Base-by-base conservation (phyloP, 2,797 vertebrate species). In the Leptoclinus maculatus region DNA sequence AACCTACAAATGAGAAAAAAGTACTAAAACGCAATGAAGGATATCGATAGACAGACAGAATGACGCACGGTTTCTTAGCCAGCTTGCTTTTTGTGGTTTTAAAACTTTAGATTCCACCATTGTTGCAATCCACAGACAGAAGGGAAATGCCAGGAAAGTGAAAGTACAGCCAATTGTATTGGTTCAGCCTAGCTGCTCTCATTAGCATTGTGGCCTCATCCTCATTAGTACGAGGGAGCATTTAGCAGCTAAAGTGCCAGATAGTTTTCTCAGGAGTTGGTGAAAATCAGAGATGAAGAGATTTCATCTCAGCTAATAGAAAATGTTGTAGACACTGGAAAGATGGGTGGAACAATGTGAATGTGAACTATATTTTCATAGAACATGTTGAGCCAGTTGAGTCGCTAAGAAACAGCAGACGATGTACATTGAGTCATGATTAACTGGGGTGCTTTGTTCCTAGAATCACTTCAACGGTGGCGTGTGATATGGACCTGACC, bases 401-500 rank as follows among this genome's bases (percentile, higher is more conserved):
- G 36, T 56, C 62, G 10, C 32, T 5, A 3, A 43, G 38, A 19
- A 23, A 14, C 5, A 54, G 29, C 49, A 16, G 21, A n/a, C 11
- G 17, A 36, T 45, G 34, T 7, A 38, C 17, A n/a, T 36, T 5
- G 9, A 10, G 47, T 51, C 21, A 51, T 51, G 10, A 69, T 41
- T 29, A 21, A 36, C 11, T 32, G 10, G 4, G 3, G 10, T 17
- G 47, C 74, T 72, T 78, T 76, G 57, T 56, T 80, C 69, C 25
- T 88, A 99, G 98, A 85, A 97, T 99, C 85, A 99, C 98, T 27
- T 98, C 98, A 2, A 99, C 97, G 0, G 97, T 98, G 87, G 97
- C 98, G 14, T 99, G 98, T 47, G 98, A 99, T 83, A 99, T 99
- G 98, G 98, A 99, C 89, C 95, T 99, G 16, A 98, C 98, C 88